Evolutionary conservation across 2,797 vertebrate genomes (phyloP).

Genomic region (Spheniscus humboldti): DNA sequence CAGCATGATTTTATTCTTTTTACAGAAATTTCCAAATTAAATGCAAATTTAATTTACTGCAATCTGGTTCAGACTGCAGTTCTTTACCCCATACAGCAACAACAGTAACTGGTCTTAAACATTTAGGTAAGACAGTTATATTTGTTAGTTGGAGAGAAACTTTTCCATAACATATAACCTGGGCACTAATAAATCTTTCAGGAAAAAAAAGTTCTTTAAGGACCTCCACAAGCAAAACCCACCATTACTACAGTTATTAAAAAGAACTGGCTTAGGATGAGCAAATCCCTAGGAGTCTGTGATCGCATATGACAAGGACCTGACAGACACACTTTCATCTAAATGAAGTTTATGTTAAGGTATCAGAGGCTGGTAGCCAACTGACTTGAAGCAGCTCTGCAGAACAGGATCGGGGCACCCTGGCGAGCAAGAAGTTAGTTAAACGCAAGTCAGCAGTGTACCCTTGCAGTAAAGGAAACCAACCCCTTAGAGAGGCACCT

Average conservation of each 20-base stretch:
- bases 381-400: neutral
- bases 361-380: neutral
- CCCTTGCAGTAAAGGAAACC: neutral
- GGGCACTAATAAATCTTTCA: neutral
- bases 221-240: neutral
- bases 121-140: neutral
- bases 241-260: neutral
- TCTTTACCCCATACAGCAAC: neutral
- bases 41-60: neutral
- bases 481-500: neutral
- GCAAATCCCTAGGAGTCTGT: neutral
- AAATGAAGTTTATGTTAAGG: neutral
- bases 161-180: neutral
- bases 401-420: neutral
- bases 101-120: neutral
- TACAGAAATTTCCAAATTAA: neutral
- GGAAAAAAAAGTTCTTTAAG: neutral
- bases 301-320: neutral
- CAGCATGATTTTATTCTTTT: neutral
- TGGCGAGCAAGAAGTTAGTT: neutral
- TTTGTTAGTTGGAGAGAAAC: neutral
- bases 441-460: neutral
- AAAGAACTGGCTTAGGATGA: neutral
- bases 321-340: neutral
- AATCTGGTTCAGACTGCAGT: neutral